phyloP scores from a whole-genome alignment of 2,888 invertebrate genomes.

The Amblyteles armatorius region DNA sequence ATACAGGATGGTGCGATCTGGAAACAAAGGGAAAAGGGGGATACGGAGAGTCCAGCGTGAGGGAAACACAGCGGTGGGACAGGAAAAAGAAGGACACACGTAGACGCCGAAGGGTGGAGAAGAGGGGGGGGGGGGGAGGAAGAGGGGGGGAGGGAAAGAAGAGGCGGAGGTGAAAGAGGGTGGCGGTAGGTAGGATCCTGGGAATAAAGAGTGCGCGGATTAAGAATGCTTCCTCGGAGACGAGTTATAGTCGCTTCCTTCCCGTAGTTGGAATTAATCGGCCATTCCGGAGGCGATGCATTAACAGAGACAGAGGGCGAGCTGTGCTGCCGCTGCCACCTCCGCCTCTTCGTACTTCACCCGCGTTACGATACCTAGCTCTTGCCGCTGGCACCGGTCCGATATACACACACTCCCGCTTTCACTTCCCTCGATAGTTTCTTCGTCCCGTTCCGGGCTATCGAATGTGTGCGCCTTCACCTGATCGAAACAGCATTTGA shows the following conservation, averaged over 20 bases:
- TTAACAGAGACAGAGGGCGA: conserved; percentile 81
- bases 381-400: conserved; percentile 50
- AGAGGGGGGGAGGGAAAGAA: conserved; percentile 60
- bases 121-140: conserved; percentile 42
- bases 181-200: conserved; percentile 72
- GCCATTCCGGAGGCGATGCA: conserved; percentile 83
- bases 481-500: neutral
- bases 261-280: conserved; percentile 84
- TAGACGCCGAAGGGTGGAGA: conserved; percentile 57
- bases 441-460: conserved; percentile 19
- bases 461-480: conserved; percentile 19
- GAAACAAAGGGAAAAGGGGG: conserved; percentile 62
- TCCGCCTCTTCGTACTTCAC: conserved; percentile 72
- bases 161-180: conserved; percentile 62
- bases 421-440: conserved; percentile 49
- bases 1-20: conserved; percentile 35
- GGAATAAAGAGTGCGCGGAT: conserved; percentile 83
- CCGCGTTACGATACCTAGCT: conserved; percentile 71
- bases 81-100: conserved; percentile 57
- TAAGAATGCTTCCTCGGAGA: conserved; percentile 84
- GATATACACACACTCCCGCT: conserved; percentile 40
- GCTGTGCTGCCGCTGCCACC: conserved; percentile 68
- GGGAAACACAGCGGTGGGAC: conserved; percentile 66
- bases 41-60: conserved; percentile 58
- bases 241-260: conserved; percentile 84